phyloP scores from a whole-genome alignment of 2,113 vertebrate genomes.

The Corythaixoides concolor region DNA sequence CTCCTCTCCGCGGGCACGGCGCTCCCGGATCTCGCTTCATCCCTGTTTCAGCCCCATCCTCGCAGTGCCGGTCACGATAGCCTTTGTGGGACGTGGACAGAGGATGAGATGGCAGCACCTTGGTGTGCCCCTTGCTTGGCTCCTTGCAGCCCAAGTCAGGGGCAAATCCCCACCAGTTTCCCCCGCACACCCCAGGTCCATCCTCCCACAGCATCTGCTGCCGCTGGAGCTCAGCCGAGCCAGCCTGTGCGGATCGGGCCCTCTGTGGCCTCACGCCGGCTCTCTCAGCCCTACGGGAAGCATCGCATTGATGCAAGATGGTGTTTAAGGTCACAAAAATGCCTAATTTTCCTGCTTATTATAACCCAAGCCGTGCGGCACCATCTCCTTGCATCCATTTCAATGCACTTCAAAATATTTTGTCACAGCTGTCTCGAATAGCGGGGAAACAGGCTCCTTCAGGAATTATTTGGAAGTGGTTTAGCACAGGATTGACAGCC shows the following conservation, averaged over 20 bases:
- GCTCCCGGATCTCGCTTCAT: not conserved
- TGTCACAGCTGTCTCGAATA: not conserved
- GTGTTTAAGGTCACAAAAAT: not conserved
- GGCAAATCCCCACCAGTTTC: not conserved
- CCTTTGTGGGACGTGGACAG: not conserved
- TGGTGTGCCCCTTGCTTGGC: not conserved
- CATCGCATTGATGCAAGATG: not conserved
- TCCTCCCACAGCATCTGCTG: not conserved
- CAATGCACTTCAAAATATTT: not conserved
- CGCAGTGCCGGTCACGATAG: rapidly evolving
- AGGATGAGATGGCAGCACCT: rapidly evolving
- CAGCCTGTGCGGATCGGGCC: rapidly evolving
- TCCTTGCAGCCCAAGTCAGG: not conserved
- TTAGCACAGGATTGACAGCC: not conserved
- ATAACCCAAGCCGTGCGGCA: not conserved
- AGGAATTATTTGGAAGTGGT: not conserved
- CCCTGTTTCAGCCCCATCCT: not conserved
- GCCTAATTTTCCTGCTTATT: not conserved
- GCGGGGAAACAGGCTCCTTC: not conserved
- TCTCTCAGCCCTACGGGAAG: not conserved
- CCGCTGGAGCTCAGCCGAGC: not conserved
- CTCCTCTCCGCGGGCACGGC: not conserved
- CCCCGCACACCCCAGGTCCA: rapidly evolving
- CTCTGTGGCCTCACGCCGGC: rapidly evolving
- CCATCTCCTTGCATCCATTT: not conserved